phyloP scores from a whole-genome alignment of 2,113 vertebrate species.

The Anhinga anhinga region DNA sequence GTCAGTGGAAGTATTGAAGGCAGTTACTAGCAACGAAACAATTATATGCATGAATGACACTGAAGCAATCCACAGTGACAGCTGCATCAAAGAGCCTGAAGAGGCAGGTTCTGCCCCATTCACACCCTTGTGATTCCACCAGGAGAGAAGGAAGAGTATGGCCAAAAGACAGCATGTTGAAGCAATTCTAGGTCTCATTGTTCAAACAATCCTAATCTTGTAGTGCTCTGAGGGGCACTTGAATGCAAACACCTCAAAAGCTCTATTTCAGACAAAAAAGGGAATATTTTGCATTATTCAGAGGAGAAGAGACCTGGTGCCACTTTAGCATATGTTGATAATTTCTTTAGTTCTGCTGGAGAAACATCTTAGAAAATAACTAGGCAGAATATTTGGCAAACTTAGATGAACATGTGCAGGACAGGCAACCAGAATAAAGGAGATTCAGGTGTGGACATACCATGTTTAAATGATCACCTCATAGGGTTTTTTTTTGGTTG shows the following conservation, averaged over 20 bases:
- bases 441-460: not conserved
- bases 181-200: not conserved
- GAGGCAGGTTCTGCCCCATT: not conserved
- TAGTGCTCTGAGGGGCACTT: not conserved
- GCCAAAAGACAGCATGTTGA: not conserved
- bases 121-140: not conserved
- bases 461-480: not conserved
- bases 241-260: not conserved
- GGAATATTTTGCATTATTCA: not conserved
- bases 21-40: constrained; percentile 34
- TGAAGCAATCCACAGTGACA: constrained; percentile 26
- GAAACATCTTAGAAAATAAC: not conserved
- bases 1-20: constrained; percentile 18
- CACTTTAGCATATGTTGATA: not conserved
- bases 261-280: not conserved
- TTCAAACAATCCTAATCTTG: not conserved
- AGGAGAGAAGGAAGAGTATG: not conserved
- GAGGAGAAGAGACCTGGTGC: not conserved
- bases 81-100: not conserved
- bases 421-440: not conserved
- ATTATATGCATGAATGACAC: not conserved
- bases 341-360: not conserved
- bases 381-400: not conserved
- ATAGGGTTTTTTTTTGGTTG: not conserved
- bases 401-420: not conserved